Evolutionary conservation across 2,113 vertebrate genomes (phyloP), one percentile per base, ranked within the genome.

Genomic region (Odobenus rosmarus): DNA sequence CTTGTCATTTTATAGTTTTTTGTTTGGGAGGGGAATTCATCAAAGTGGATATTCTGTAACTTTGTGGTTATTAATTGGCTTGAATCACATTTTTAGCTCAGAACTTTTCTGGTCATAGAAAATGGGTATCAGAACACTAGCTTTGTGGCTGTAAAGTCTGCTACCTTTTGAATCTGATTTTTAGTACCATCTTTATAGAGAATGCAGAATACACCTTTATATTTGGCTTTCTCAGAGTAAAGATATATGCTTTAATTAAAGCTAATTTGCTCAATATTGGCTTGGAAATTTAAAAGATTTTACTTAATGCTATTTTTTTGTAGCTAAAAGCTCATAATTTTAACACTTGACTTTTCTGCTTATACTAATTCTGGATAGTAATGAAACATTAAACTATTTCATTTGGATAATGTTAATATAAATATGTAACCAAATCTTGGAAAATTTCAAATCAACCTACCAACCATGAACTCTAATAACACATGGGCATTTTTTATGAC

Each of bases 381-480:
- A 80, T 92, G 64, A 95, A 93, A 90, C 23, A 82, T 15, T 57
- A 67, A 15, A 77, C 4, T 95, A 51, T 39, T 97, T 87, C 39
- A 86, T 86, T 88, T 96, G 82, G 49, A 82, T 85, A 13, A 67
- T 90, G n/a, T 19, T 87, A 80, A 94, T 67, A 84, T 79, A 95
- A 88, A 85, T 51, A 93, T 24, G 61, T 96, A 88, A 87, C 31
- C 49, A 71, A 94, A 85, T 84, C 83, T 0, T 87, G 26, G 28
- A 90, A 97, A 42, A n/a, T 80, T 95, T 93, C 76, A 94, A 89
- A 88, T 61, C 36, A 88, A 90, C 8, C 26, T 64, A 94, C 4
- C 18, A 97, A 81, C 83, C 16, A 88, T 71, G 28, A 95, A 92
- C 55, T 96, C 83, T 89, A 79, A 85, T 95, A 46, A 46, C 46